A percentile compares a stretch with the other conserved stretches of the same genome.
Conservation (phyloP, 2,888 invertebrate species). For the Salticus scenicus region DNA sequence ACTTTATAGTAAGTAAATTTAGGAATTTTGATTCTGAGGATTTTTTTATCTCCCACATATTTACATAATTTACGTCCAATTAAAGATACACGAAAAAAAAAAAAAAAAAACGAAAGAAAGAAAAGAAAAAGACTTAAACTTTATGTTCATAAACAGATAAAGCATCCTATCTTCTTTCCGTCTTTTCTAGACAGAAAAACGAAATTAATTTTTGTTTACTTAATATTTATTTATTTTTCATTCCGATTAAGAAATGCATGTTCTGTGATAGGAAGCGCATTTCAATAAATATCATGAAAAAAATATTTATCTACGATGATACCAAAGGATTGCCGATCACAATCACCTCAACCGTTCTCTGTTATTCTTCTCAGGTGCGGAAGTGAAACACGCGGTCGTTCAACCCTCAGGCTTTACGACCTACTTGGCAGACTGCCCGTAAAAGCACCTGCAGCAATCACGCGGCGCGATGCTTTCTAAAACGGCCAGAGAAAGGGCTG, state of each 20-base stretch:
- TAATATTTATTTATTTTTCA: neutral
- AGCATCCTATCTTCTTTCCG: no score
- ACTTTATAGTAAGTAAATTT: no score
- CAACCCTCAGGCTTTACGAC: conserved; percentile 51
- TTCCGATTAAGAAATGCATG: neutral
- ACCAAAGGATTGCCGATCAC: conserved; percentile 15
- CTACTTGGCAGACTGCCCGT: conserved; percentile 59
- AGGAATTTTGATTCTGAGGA: no score
- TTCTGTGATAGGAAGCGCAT: neutral
- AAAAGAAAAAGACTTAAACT: no score
- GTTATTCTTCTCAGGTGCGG: conserved; percentile 58
- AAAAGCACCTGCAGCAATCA: conserved; percentile 43
- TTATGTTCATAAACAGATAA: no score
- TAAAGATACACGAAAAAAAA: no score
- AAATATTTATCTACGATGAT: neutral
- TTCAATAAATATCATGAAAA: neutral
- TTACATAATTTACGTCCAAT: no score
- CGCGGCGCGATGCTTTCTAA: conserved; percentile 21
- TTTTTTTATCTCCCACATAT: no score
- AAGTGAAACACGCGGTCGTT: conserved; percentile 64
- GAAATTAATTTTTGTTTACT: neutral
- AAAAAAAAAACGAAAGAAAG: no score
- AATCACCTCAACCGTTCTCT: neutral
- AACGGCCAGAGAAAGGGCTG: conserved; percentile 35
- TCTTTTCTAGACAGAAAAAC: no score